phyloP scores from a whole-genome alignment of 2,888 invertebrate species.

The Meiosimyza decipiens region DNA sequence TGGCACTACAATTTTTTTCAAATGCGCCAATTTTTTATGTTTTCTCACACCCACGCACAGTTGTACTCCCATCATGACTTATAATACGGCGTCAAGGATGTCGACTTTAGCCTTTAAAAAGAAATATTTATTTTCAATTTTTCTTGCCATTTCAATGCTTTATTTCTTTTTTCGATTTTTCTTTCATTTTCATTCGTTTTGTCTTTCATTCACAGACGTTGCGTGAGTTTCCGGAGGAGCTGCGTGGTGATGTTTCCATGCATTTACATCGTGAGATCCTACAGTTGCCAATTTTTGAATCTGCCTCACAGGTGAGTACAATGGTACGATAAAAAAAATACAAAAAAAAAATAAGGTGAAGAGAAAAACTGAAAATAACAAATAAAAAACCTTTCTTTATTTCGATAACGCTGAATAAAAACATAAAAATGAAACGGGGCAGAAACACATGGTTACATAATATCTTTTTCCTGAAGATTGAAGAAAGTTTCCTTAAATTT shows the following conservation, averaged over 20 bases:
- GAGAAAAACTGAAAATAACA: slow-evolving; percentile 19
- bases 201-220: slow-evolving; percentile 74
- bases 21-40: too few species aligned
- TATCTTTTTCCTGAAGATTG: too few species aligned
- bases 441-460: too few species aligned
- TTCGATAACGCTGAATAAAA: too few species aligned
- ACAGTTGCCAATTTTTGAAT: slow-evolving; percentile 93
- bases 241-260: slow-evolving; percentile 94
- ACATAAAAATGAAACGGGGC: too few species aligned
- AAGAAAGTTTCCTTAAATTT: too few species aligned
- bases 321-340: slow-evolving; percentile 31
- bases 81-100: background rate
- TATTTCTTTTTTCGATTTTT: slow-evolving; percentile 4
- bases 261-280: slow-evolving; percentile 95
- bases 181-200: slow-evolving; percentile 36
- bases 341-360: background rate
- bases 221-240: slow-evolving; percentile 95
- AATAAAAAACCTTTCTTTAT: background rate
- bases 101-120: background rate
- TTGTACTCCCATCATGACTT: background rate
- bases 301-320: slow-evolving; percentile 79
- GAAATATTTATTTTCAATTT: slow-evolving; percentile 31
- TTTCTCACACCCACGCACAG: too few species aligned
- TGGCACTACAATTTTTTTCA: too few species aligned
- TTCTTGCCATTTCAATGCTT: slow-evolving; percentile 9